A percentile compares a stretch with the other conserved stretches of the same genome.
Conservation (phyloP, 1,140 invertebrate species). For the Ooceraea biroi region DNA sequence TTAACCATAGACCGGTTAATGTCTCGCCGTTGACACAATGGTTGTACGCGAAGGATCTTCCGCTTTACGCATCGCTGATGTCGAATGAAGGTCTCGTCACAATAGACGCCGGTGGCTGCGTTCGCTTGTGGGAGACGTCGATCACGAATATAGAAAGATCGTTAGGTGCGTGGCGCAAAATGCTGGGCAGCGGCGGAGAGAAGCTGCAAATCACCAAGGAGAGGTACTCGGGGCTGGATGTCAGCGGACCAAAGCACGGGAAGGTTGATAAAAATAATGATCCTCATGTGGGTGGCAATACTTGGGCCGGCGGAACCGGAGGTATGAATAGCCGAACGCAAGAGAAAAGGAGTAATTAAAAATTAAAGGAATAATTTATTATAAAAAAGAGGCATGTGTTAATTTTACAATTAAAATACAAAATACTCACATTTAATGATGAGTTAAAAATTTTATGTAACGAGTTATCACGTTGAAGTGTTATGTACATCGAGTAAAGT, state of each 20-base stretch:
- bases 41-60: constrained; percentile 84
- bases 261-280: constrained; percentile 95
- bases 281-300: constrained; percentile 98
- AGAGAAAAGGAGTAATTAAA: constrained; percentile 7
- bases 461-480: background rate
- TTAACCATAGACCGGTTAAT: constrained; percentile 72
- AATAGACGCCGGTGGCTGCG: constrained; percentile 88
- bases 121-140: constrained; percentile 89
- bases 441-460: constrained; percentile 9
- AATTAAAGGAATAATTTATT: too few species aligned
- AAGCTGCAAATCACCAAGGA: constrained; percentile 91
- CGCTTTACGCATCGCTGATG: constrained; percentile 76
- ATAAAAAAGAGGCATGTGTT: too few species aligned
- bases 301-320: constrained; percentile 98
- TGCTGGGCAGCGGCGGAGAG: constrained; percentile 86
- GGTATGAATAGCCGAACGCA: constrained; percentile 82
- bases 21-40: constrained; percentile 76
- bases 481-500: background rate
- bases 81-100: constrained; percentile 86
- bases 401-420: too few species aligned
- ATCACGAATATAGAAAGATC: constrained; percentile 84
- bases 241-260: constrained; percentile 95
- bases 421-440: too few species aligned
- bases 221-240: constrained; percentile 90
- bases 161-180: constrained; percentile 81